phyloP scores from a whole-genome alignment of 2,113 vertebrate genomes.

The Ardeotis arabs region DNA sequence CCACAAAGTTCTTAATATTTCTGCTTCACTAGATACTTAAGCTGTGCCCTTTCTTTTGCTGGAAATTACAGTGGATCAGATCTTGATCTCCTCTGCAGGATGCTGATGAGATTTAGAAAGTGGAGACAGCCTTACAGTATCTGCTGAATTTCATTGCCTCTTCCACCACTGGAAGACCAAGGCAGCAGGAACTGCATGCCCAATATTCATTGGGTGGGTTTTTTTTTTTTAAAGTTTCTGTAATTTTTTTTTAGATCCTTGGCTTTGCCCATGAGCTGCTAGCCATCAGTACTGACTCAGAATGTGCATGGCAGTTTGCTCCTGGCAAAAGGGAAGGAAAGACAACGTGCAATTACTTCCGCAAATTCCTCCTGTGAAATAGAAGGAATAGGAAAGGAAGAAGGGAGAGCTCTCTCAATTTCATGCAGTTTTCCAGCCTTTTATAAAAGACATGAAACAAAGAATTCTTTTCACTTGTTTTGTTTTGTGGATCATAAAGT shows the following conservation, averaged over 20 bases:
- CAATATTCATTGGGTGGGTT: no score
- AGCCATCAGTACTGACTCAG: background rate
- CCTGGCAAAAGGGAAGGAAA: background rate
- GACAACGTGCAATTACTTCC: background rate
- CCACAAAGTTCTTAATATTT: background rate
- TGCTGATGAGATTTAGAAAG: background rate
- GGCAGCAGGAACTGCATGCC: background rate
- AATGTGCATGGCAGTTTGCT: background rate
- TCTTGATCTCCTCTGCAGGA: background rate
- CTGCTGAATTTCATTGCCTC: background rate
- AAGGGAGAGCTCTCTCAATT: background rate
- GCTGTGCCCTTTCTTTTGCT: background rate
- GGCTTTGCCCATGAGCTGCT: background rate
- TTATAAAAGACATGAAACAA: background rate
- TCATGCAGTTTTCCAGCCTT: background rate
- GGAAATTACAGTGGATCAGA: background rate
- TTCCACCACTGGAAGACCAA: background rate
- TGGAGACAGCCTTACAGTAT: background rate
- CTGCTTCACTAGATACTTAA: background rate
- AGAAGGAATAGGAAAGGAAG: background rate
- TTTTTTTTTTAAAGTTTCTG: background rate
- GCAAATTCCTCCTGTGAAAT: background rate
- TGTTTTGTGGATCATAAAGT: background rate
- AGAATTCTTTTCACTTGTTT: rapidly evolving
- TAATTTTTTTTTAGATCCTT: background rate